These are phyloP conservation scores for Enoplolaimus lenunculus DNA, from an alignment of 2,888 invertebrate species.

Conservation along the genomic window DNA sequence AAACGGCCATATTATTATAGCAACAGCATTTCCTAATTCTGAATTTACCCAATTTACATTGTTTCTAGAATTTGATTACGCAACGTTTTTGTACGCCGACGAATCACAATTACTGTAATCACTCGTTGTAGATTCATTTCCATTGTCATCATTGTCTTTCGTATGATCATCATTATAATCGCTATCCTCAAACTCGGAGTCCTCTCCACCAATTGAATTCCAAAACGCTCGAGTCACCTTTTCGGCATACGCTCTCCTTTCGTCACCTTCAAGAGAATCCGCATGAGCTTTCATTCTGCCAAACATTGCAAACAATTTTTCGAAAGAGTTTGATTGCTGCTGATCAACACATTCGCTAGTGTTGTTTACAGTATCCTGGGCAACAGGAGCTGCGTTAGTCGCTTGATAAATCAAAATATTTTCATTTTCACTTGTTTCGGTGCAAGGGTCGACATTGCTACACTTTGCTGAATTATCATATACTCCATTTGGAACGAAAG, in stretches of 20 bases:
- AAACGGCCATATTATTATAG: too few species aligned
- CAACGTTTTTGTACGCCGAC: too few species aligned
- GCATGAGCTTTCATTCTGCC: constrained; percentile 55
- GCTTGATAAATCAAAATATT: not conserved
- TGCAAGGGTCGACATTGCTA: too few species aligned
- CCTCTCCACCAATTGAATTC: constrained; percentile 58
- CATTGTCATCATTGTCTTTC: too few species aligned
- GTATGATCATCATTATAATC: not conserved
- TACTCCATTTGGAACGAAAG: too few species aligned
- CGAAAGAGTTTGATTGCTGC: constrained; percentile 51
- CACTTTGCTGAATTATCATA: too few species aligned
- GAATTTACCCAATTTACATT: too few species aligned
- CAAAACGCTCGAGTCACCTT: constrained; percentile 56
- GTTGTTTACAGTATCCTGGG: not conserved
- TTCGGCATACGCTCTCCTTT: constrained; percentile 57
- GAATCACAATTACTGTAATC: too few species aligned
- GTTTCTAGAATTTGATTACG: too few species aligned
- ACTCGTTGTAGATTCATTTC: too few species aligned
- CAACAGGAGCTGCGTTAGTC: not conserved
- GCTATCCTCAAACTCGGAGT: constrained; percentile 51
- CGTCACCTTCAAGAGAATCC: constrained; percentile 51
- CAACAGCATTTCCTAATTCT: too few species aligned
- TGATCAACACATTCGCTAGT: not conserved
- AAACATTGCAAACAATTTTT: constrained; percentile 54
- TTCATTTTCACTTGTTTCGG: too few species aligned